Evolutionary conservation across 2,797 vertebrate species (phyloP).

Genomic region (Bufotes viridis): DNA sequence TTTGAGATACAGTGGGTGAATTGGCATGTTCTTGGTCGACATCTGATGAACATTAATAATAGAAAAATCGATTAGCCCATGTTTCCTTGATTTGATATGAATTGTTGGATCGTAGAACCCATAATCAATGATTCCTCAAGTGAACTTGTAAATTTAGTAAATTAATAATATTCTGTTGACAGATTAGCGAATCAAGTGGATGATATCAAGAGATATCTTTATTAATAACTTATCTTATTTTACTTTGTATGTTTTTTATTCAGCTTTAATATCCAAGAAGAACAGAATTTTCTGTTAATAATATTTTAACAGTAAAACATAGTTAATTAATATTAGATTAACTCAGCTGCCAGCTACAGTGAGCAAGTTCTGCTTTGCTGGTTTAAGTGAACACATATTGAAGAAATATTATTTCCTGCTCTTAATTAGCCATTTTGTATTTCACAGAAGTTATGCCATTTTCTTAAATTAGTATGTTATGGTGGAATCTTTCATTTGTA

Average conservation of each 20-base stretch:
- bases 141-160: too few species aligned
- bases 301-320: conserved; percentile 1
- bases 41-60: too few species aligned
- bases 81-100: background rate
- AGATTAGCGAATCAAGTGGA: background rate
- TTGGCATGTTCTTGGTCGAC: too few species aligned
- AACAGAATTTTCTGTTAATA: background rate
- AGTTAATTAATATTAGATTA: conserved; percentile 37
- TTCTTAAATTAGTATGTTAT: conserved; percentile 11
- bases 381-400: conserved; percentile 3
- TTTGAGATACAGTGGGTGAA: too few species aligned
- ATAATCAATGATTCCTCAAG: too few species aligned
- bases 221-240: background rate
- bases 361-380: conserved; percentile 24
- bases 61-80: too few species aligned
- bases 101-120: background rate
- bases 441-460: background rate
- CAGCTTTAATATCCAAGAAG: background rate
- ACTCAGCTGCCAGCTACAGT: background rate
- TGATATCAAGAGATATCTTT: background rate
- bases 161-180: too few species aligned
- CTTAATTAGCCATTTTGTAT: conserved; percentile 23
- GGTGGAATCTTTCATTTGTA: conserved; percentile 12
- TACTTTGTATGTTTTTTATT: background rate
- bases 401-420: conserved; percentile 23